phyloP scores from a whole-genome alignment of 2,797 vertebrate genomes.

The Chaenodraco wilsoni region DNA sequence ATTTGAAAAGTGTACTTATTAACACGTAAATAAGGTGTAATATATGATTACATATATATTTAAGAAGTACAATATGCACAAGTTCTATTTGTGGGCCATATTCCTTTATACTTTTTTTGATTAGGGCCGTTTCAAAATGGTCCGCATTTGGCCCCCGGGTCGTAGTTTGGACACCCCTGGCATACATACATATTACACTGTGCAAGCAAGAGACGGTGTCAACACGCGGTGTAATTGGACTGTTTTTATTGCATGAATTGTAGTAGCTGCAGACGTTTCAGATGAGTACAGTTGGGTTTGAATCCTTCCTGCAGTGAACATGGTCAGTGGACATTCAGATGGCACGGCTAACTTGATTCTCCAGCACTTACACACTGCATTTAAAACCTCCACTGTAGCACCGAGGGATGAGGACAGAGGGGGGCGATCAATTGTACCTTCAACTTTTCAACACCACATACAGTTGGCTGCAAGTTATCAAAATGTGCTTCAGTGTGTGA shows the following conservation, averaged over 20 bases:
- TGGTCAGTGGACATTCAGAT: slow-evolving; percentile 71
- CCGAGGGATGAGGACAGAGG: not conserved
- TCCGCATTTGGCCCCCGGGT: too few species aligned
- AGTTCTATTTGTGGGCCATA: too few species aligned
- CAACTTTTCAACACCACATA: slow-evolving; percentile 20
- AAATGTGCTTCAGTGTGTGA: slow-evolving; percentile 52
- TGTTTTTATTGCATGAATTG: slow-evolving; percentile 86
- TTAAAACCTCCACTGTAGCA: slow-evolving; percentile 43
- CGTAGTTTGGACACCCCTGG: too few species aligned
- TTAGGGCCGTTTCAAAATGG: too few species aligned
- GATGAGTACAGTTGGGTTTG: slow-evolving; percentile 70
- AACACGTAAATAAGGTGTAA: too few species aligned
- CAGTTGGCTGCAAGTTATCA: slow-evolving; percentile 11
- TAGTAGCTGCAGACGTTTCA: slow-evolving; percentile 77
- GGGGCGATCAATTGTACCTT: slow-evolving; percentile 1
- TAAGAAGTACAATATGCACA: too few species aligned
- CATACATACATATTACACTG: too few species aligned
- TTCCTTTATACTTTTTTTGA: too few species aligned
- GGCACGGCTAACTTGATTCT: slow-evolving; percentile 55
- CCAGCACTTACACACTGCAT: slow-evolving; percentile 70
- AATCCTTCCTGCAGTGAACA: slow-evolving; percentile 64
- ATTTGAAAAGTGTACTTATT: too few species aligned
- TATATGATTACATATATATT: too few species aligned
- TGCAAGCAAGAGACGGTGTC: slow-evolving; percentile 23
- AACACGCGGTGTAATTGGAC: slow-evolving; percentile 63